Percentiles rank a stretch among this genome's conserved stretches.
phyloP scores from a whole-genome alignment of 1,140 invertebrate genomes.

The Euura saliciscinereae region DNA sequence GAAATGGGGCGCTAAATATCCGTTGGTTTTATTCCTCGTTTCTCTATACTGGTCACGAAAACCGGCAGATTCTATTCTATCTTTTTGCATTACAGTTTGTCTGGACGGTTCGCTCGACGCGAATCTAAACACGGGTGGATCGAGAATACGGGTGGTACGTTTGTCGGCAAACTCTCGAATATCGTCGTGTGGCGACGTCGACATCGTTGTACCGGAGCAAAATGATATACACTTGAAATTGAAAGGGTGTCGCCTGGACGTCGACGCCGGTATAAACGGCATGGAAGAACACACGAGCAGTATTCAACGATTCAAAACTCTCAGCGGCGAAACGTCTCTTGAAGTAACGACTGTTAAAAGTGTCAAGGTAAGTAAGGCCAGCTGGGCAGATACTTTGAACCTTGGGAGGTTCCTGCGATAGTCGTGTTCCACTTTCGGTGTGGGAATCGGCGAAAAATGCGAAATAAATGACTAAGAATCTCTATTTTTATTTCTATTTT shows the following conservation, averaged over 20 bases:
- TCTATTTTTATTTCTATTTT: slow-evolving; percentile 1
- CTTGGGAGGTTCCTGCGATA: slow-evolving; percentile 18
- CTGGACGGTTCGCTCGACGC: slow-evolving; percentile 29
- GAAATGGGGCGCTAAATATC: slow-evolving; percentile 25
- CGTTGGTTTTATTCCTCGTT: slow-evolving; percentile 17
- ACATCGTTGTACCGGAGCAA: slow-evolving; percentile 23
- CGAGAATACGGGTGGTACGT: slow-evolving; percentile 26
- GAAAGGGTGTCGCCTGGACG: slow-evolving; percentile 14
- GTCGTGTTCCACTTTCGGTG: background rate
- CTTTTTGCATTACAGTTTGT: slow-evolving; percentile 21
- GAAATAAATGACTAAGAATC: no score
- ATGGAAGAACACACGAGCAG: slow-evolving; percentile 1
- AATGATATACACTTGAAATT: slow-evolving; percentile 21
- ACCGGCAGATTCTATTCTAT: background rate
- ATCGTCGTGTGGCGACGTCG: slow-evolving; percentile 19
- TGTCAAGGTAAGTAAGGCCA: slow-evolving; percentile 20
- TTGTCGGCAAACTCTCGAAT: slow-evolving; percentile 24
- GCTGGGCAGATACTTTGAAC: slow-evolving; percentile 28
- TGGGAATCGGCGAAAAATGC: background rate
- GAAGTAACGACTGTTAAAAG: slow-evolving; percentile 18
- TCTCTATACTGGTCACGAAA: background rate
- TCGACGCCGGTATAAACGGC: slow-evolving; percentile 22
- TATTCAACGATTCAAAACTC: slow-evolving; percentile 15
- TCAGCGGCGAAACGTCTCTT: slow-evolving; percentile 8
- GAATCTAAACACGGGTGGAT: slow-evolving; percentile 20